phyloP scores from a whole-genome alignment of 1,140 invertebrate genomes.

The Cheumatopsyche charites region DNA sequence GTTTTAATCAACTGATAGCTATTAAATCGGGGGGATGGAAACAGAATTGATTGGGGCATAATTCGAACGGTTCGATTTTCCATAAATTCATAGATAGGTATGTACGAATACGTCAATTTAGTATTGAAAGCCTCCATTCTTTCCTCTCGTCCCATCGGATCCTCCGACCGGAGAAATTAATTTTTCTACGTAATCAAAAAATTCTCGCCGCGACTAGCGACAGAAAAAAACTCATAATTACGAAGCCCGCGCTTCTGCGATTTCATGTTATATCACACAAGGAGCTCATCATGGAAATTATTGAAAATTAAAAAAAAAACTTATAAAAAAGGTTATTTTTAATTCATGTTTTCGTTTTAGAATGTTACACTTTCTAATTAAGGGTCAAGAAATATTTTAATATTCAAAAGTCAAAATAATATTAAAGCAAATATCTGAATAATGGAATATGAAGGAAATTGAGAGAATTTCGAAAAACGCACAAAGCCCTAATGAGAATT shows the following conservation, averaged over 20 bases:
- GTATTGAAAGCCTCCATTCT: slow-evolving; percentile 1
- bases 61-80: no score
- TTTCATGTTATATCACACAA: slow-evolving; percentile 1
- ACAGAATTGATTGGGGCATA: background rate
- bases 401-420: no score
- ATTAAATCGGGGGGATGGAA: background rate
- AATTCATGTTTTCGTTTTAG: no score
- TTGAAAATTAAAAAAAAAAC: slow-evolving; percentile 1
- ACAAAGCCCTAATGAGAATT: no score
- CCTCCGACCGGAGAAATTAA: slow-evolving; percentile 45
- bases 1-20: slow-evolving; percentile 31
- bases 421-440: no score
- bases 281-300: slow-evolving; percentile 7
- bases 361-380: no score
- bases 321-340: background rate
- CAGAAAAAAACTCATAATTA: slow-evolving; percentile 47
- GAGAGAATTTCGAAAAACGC: no score
- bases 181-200: slow-evolving; percentile 50
- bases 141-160: slow-evolving; percentile 25
- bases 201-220: slow-evolving; percentile 46
- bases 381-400: no score
- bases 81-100: no score
- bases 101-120: background rate
- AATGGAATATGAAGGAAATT: no score
- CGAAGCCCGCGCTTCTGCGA: slow-evolving; percentile 25